Percentiles rank a stretch among this genome's conserved stretches.
phyloP scores from a whole-genome alignment of 2,113 vertebrate genomes.

The Setophaga coronata region DNA sequence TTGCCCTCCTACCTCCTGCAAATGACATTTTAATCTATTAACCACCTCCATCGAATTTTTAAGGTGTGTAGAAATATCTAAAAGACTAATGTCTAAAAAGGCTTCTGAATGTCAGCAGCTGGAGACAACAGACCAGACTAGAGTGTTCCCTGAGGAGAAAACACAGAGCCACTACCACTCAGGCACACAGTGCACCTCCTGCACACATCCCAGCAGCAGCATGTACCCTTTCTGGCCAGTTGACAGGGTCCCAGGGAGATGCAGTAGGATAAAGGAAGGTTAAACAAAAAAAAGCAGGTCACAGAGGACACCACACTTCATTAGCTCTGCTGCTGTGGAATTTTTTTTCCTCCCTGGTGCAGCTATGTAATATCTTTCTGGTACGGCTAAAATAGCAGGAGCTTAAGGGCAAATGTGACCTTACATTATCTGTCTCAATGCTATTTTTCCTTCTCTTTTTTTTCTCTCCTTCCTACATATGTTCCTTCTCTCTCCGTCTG shows the following conservation, averaged over 20 bases:
- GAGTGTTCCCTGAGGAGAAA: background rate
- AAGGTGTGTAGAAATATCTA: background rate
- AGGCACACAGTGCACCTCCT: background rate
- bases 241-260: background rate
- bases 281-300: background rate
- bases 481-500: slow-evolving; percentile 30
- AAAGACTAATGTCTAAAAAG: background rate
- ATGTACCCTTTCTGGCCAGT: background rate
- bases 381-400: background rate
- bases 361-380: background rate
- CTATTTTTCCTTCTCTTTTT: slow-evolving; percentile 20
- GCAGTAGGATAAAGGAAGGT: background rate
- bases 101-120: background rate
- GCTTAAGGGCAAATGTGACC: slow-evolving; percentile 57
- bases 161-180: background rate
- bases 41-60: background rate
- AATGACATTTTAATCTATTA: background rate
- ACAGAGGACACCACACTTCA: background rate
- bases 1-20: background rate
- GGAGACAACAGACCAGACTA: background rate
- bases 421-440: slow-evolving; percentile 40
- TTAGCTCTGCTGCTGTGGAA: background rate
- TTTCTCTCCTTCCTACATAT: slow-evolving; percentile 43
- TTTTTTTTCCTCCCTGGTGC: background rate
- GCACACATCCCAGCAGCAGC: background rate